Evolutionary conservation across 1,140 invertebrate genomes (phyloP), one percentile per base, ranked within the genome.

Genomic region (Cydia pomonella): DNA sequence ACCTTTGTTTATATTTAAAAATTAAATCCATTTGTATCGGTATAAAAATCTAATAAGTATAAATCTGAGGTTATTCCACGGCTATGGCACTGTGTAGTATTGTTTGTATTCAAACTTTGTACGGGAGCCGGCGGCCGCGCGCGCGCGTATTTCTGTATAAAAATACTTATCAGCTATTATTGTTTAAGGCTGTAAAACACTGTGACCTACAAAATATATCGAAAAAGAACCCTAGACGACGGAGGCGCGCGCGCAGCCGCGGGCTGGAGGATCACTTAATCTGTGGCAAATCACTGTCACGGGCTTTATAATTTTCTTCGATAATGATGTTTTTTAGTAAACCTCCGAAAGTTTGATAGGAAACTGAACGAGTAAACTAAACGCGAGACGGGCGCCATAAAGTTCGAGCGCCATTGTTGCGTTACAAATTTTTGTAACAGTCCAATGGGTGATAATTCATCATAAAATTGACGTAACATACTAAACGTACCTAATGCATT

Each of bases 11-110:
- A 92, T 92, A 91, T 90, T 92, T 93, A 90, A 93, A 91, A 93
- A 93, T 93, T 92, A 93, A 93, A 93, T 93, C 89, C 90, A 93
- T 92, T 92, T 92, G 89, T 92, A 91, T 93, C 85, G 90, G 91
- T 93, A 93, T 93, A 93, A 93, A 92, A 92, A 92, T 93, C 90
- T 93, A 92, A 86, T 92, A 87, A 88, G 87, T 91, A 91, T 91
- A 92, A 91, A 91, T 92, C 88, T 92, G 89, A 92, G 90, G 91
- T 93, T 90, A 88, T 84, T 82, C 84, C 80, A 84, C 79, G 88
- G 86, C 91, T 92, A 93, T 93, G 91, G 91, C 91, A 93, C 91
- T 92, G 84, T 86, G 76, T 87, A 87, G 80, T 88, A 79, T 87
- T 75, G 82, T 84, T 87, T 92, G 91, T 87, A 92, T 90, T 93